Base-by-base conservation (phyloP, 1,140 invertebrate species). In the Fopius arisanus region DNA sequence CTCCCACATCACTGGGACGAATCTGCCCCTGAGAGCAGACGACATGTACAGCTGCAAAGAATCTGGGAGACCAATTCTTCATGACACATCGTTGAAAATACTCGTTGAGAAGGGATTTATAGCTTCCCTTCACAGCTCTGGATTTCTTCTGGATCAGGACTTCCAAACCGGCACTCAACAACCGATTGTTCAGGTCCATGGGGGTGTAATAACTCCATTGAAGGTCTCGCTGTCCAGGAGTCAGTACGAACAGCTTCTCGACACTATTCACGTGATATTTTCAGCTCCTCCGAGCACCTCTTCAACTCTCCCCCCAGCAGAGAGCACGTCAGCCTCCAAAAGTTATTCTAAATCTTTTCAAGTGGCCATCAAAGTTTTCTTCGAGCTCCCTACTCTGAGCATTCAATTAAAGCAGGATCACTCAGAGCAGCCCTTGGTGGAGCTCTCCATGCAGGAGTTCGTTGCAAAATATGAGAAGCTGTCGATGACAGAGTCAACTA, bases 211-310 rank as follows among this genome's bases (percentile, higher is more conserved):
- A 10, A 95, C 93, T 51, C 92, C 94, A 0, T 83, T 97, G 12
- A 95, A 96, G 86, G 91, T 98, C 12, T 95, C 95, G 0, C 87
- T 97, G 7, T 93, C 94, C 12, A 92, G 96, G 31, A 90, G 91
- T 23, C 96, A 97, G 80, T 98, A 97, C 83, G 94, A 96, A 83
- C 96, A 97, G 84, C 87, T 98, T 28, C 86, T 97, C 48, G 94
- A 97, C 75, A 96, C 93, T 1, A 81, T 93, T 19, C 87, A 91
- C 43, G 90, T 82, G 40, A 48, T 89, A 10, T 83, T 90, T 23
- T 86, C 83, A 0, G 82, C 81, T n/a, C 80, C 83, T 6, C 21
- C 48, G 74, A 2, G 71, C 78, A 0, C 75, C 81, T 1, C 63
- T 72, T 2, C 73, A 81, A 1, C 83, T 82, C 26, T 77, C 77